A percentile compares a stretch with the other conserved stretches of the same genome.
Evolutionary conservation across 1,140 invertebrate species (phyloP).

Genomic region (Popillia japonica): DNA sequence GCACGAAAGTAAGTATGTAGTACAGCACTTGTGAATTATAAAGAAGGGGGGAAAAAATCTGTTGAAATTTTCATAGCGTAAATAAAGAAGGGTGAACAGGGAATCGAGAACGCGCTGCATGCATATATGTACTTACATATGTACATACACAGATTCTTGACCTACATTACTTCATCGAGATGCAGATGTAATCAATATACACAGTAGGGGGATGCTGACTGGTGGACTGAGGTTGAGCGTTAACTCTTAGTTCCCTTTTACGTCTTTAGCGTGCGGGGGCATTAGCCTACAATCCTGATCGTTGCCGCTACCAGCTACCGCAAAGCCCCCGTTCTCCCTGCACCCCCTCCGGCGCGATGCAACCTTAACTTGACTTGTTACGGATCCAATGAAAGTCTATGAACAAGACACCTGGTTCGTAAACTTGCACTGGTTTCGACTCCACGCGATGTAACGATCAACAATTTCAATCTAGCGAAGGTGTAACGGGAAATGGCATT

Average conservation of each 20-base stretch:
- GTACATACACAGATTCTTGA: constrained; percentile 49
- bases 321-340: background rate
- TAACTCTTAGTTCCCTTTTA: constrained; percentile 26
- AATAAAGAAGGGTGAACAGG: background rate
- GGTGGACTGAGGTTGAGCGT: constrained; percentile 37
- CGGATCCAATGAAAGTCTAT: constrained; percentile 47
- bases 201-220: constrained; percentile 47
- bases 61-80: background rate
- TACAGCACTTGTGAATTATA: background rate
- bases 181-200: constrained; percentile 54
- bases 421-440: constrained; percentile 44
- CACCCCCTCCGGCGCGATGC: background rate
- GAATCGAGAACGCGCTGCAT: constrained; percentile 26
- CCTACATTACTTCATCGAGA: constrained; percentile 50
- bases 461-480: constrained; percentile 43
- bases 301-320: constrained; percentile 44
- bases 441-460: constrained; percentile 37
- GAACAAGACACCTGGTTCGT: constrained; percentile 46
- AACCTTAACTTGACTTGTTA: constrained; percentile 26
- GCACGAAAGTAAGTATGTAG: too few relatives aligned
- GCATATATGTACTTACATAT: too few relatives aligned
- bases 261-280: constrained; percentile 42
- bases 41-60: background rate
- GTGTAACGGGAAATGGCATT: constrained; percentile 19
- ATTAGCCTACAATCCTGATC: constrained; percentile 49